Evolutionary conservation across 2,113 vertebrate species (phyloP), one percentile per base, ranked within the genome.

Genomic region (Callopanchax toddi): DNA sequence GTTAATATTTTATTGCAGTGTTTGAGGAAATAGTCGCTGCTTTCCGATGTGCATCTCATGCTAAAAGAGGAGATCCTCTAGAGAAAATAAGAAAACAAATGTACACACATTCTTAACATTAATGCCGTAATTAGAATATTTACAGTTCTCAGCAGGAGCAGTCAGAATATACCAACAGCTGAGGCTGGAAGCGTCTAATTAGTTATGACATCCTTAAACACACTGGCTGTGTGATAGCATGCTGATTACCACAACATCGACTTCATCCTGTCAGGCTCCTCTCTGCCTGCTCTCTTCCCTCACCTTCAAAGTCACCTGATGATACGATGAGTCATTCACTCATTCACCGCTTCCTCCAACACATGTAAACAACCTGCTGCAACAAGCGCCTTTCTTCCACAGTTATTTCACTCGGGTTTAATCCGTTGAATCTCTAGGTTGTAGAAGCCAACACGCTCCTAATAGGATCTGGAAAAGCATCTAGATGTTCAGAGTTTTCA

Each of bases 181-280:
- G 36, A 57, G 69, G 71, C 63, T 48, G 71, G 58, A 37, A 71
- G 64, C 76, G 22, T 39, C 67, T 69, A 82, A 84, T 89, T 86
- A 74, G 62, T 4, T 46, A 44, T 51, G 72, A 76, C 78, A 63
- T 59, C 34, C 78, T 62, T 56, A 70, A 81, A 74, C 73, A 67
- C 56, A 25, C 37, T 9, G 40, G 50, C 60, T 37, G 61, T 43
- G 70, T 45, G 62, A 76, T 76, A 9, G 60, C 60, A 40, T n/a
- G 58, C 57, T 56, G 73, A 78, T 83, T 69, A 83, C 45, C 10
- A 26, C 52, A 20, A 46, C 71, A 29, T 62, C 43, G 8, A 76
- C 43, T 20, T 1, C 9, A 17, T 13, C 17, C 54, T 51, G 55
- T 25, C 53, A 34, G 32, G 53, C 56, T 46, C 34, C 36, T 55